Evolutionary conservation across 2,888 invertebrate genomes (phyloP).

Genomic region (Diploptera punctata): DNA sequence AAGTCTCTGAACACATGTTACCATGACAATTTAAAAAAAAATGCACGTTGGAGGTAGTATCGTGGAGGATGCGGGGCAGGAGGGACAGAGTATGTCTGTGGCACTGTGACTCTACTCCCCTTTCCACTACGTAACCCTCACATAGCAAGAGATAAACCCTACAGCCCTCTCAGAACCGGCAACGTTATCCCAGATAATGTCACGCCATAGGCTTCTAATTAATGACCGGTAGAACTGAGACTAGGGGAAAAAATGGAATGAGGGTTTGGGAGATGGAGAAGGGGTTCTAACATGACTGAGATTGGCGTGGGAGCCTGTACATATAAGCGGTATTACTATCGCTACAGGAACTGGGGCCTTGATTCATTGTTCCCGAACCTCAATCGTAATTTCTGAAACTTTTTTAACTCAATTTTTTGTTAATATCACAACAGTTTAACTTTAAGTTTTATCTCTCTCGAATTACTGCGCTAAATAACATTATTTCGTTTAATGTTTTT

Average conservation of each 20-base stretch:
- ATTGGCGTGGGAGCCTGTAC: constrained; percentile 6
- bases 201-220: constrained; percentile 19
- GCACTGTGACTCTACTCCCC: constrained; percentile 1
- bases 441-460: not conserved
- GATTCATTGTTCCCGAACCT: not conserved
- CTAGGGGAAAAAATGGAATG: not conserved
- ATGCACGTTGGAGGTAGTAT: not conserved
- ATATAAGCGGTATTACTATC: not conserved
- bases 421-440: not conserved
- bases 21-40: constrained; percentile 10
- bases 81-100: not conserved
- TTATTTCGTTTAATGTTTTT: too few species aligned
- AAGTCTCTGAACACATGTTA: constrained; percentile 12
- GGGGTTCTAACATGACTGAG: constrained; percentile 13
- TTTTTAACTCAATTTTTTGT: not conserved
- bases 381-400: not conserved
- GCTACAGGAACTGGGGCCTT: too few species aligned
- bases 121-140: not conserved
- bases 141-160: constrained; percentile 10
- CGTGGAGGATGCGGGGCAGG: not conserved
- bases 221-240: constrained; percentile 15
- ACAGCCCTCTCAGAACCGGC: not conserved
- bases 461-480: too few species aligned
- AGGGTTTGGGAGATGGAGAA: not conserved
- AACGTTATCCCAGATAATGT: constrained; percentile 4